Percentiles rank a stretch among this genome's conserved stretches.
Conservation (phyloP, 2,113 vertebrate species). For the Bungarus multicinctus region DNA sequence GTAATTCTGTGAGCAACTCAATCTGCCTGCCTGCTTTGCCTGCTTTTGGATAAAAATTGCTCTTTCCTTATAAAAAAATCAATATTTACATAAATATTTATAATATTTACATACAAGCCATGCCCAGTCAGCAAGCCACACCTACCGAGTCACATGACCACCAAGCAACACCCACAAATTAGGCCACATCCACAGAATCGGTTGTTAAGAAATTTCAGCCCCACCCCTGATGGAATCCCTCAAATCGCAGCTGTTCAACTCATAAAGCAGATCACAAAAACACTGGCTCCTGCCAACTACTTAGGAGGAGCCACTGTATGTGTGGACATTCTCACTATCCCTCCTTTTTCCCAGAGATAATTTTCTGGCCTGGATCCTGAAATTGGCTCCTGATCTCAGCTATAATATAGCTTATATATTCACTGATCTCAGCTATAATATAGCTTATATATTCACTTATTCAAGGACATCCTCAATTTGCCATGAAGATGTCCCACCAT, state of each 20-base stretch:
- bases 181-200: no score
- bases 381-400: background rate
- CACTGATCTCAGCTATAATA: background rate
- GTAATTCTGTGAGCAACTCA: no score
- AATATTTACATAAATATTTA: no score
- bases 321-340: background rate
- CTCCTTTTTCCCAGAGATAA: background rate
- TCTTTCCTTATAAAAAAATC: no score
- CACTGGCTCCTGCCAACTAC: background rate
- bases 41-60: no score
- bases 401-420: no score
- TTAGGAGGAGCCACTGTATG: background rate
- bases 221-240: background rate
- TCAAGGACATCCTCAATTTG: background rate
- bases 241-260: background rate
- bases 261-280: background rate
- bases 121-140: no score
- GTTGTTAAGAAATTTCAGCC: no score
- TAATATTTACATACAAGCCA: no score
- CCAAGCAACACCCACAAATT: no score
- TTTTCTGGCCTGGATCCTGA: background rate
- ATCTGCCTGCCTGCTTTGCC: no score
- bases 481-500: background rate
- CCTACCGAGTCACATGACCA: no score
- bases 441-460: background rate